phyloP scores from a whole-genome alignment of 64 coral and sea anemone genomes.

The Catalaphyllia jardinei region DNA sequence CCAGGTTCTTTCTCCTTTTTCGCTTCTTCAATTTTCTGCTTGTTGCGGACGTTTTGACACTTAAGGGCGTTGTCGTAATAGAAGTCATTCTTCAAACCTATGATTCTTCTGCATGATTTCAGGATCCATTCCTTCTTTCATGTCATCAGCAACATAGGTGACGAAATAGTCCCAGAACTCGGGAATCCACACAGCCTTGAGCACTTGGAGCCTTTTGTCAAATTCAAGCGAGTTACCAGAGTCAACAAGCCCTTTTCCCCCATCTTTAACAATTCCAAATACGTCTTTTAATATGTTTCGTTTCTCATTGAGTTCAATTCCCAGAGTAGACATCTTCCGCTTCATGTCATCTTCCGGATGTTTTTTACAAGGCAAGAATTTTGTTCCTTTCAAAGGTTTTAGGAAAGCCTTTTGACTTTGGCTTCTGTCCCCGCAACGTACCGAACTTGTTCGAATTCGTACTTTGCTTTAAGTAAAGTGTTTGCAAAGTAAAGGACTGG shows the following conservation, averaged over 20 bases:
- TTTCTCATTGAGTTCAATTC: background rate
- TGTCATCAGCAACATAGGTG: no score
- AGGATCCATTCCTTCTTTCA: no score
- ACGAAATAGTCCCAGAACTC: no score
- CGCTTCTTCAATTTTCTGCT: conserved; percentile 46
- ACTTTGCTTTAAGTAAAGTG: background rate
- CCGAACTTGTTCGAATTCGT: background rate
- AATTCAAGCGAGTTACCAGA: no score
- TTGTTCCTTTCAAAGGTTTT: background rate
- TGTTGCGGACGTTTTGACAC: conserved; percentile 32
- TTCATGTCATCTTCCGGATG: conserved; percentile 3
- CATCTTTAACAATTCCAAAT: background rate
- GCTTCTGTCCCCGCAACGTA: background rate
- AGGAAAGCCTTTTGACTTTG: background rate
- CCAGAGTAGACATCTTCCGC: background rate
- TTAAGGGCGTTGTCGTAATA: conserved; percentile 67
- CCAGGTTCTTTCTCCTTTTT: conserved; percentile 37
- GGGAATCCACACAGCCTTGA: no score
- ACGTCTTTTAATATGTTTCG: background rate
- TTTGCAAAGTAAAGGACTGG: background rate
- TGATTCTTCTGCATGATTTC: no score
- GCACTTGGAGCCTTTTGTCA: no score
- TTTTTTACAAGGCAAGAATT: conserved; percentile 3
- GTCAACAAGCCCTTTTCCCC: no score
- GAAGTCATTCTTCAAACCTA: conserved; percentile 4